Conservation (phyloP, 2,797 vertebrate species). For the Catostomus latipinnis region DNA sequence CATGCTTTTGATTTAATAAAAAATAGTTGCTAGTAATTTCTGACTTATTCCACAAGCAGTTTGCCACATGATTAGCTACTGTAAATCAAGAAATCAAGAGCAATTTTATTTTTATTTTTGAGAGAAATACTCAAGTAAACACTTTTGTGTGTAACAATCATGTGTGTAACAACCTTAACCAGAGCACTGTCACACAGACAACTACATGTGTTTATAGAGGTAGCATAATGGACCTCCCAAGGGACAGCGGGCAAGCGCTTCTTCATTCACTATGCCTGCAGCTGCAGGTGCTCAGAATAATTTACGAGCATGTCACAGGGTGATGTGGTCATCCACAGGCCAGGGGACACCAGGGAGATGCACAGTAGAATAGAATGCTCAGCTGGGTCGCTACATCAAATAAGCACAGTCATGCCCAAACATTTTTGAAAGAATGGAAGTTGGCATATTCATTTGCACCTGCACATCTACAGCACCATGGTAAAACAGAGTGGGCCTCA, state of each 20-base stretch:
- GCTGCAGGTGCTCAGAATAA: conserved; percentile 59
- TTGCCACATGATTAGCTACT: conserved; percentile 39
- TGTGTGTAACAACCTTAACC: conserved; percentile 15
- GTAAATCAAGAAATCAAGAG: conserved; percentile 44
- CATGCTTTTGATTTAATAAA: conserved; percentile 25
- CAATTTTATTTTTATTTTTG: conserved; percentile 34
- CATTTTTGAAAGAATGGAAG: background rate
- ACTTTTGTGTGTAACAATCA: conserved; percentile 1
- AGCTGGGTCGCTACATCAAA: conserved; percentile 26
- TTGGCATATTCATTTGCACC: conserved; percentile 24
- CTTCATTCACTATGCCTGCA: conserved; percentile 50
- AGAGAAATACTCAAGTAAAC: conserved; percentile 24
- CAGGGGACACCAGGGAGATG: conserved; percentile 47
- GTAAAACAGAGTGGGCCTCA: too few relatives aligned
- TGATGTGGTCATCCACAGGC: conserved; percentile 59
- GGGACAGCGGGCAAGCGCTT: conserved; percentile 25
- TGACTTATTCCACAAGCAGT: conserved; percentile 24
- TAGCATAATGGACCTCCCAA: conserved; percentile 44
- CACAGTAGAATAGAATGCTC: conserved; percentile 21
- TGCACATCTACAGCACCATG: background rate
- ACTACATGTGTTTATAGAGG: conserved; percentile 43
- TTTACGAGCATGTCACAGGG: conserved; percentile 62
- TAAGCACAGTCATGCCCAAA: conserved; percentile 41
- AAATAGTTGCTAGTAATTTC: conserved; percentile 12
- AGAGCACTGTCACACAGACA: conserved; percentile 27